Percentiles rank a stretch among this genome's conserved stretches.
Evolutionary conservation across 2,888 invertebrate species (phyloP).

Genomic region (Acanthosepion lycidas): DNA sequence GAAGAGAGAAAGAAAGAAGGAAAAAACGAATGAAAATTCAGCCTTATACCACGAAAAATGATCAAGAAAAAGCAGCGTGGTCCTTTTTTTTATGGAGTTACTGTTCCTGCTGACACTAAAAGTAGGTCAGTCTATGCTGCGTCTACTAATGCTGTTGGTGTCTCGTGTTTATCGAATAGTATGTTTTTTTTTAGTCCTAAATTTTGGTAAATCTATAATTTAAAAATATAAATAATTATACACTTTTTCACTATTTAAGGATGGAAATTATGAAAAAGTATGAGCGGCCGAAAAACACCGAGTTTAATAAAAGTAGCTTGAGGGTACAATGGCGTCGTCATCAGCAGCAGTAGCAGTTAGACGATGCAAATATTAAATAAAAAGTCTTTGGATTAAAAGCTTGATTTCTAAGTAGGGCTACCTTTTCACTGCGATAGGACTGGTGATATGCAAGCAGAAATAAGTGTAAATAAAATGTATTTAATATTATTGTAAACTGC

Average conservation of each 20-base stretch:
- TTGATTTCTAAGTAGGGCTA: not conserved
- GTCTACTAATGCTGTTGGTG: not conserved
- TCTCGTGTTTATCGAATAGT: not conserved
- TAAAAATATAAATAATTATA: not conserved
- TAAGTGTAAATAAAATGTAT: not conserved
- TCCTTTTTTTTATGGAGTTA: constrained; percentile 40
- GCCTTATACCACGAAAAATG: not conserved
- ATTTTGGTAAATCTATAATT: not conserved
- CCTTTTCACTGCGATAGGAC: not conserved
- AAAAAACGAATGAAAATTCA: not conserved
- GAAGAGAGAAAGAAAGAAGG: no score
- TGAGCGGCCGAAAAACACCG: not conserved
- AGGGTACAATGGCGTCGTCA: constrained; percentile 22
- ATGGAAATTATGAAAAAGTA: not conserved
- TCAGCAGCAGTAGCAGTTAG: constrained; percentile 14
- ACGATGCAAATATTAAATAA: no score
- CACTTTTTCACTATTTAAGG: not conserved
- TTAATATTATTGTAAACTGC: not conserved
- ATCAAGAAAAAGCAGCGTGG: not conserved
- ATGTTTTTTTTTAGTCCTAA: not conserved
- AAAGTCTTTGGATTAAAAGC: no score
- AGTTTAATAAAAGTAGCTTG: not conserved
- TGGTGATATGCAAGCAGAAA: not conserved
- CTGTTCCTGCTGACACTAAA: constrained; percentile 37
- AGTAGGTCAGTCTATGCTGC: constrained; percentile 38